phyloP scores from a whole-genome alignment of 2,113 vertebrate genomes.

The Planiliza haematocheilus region DNA sequence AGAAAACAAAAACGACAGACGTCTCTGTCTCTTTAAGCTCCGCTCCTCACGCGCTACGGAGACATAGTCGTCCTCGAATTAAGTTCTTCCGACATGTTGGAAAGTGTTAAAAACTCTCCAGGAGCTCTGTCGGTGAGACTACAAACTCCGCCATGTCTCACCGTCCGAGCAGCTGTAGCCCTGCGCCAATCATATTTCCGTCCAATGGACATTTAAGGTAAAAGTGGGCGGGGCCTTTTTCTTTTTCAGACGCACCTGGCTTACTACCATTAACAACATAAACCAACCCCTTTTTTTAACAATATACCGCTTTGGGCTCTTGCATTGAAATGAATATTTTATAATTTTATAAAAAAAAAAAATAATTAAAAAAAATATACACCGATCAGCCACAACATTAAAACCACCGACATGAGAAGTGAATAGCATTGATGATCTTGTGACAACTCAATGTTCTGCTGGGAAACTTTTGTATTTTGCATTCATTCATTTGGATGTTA shows the following conservation, averaged over 20 bases:
- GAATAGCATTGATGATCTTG: too few relatives aligned
- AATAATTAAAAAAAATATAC: too few relatives aligned
- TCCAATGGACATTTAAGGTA: conserved; percentile 76
- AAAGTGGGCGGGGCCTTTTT: conserved; percentile 76
- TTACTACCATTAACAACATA: conserved; percentile 13
- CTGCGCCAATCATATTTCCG: conserved; percentile 79
- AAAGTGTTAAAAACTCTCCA: conserved; percentile 68
- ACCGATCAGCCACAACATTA: too few relatives aligned
- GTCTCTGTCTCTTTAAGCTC: conserved; percentile 29
- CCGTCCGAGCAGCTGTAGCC: conserved; percentile 68
- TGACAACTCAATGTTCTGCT: too few relatives aligned
- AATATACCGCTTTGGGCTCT: too few relatives aligned
- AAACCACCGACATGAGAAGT: too few relatives aligned
- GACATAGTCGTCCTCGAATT: conserved; percentile 1
- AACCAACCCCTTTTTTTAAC: too few relatives aligned
- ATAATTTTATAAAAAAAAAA: too few relatives aligned
- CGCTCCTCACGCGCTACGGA: conserved; percentile 2
- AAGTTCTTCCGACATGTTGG: conserved; percentile 56
- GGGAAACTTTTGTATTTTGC: too few relatives aligned
- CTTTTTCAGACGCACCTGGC: conserved; percentile 75
- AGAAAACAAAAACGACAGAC: conserved; percentile 5
- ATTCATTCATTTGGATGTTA: too few relatives aligned
- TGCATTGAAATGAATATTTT: too few relatives aligned
- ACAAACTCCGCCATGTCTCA: conserved; percentile 83
- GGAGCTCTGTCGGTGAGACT: conserved; percentile 32